These are phyloP conservation scores for Mastigias papua DNA, from an alignment of 30 jellyfish, hydroid and myxozoan species.

Conservation along the genomic window DNA sequence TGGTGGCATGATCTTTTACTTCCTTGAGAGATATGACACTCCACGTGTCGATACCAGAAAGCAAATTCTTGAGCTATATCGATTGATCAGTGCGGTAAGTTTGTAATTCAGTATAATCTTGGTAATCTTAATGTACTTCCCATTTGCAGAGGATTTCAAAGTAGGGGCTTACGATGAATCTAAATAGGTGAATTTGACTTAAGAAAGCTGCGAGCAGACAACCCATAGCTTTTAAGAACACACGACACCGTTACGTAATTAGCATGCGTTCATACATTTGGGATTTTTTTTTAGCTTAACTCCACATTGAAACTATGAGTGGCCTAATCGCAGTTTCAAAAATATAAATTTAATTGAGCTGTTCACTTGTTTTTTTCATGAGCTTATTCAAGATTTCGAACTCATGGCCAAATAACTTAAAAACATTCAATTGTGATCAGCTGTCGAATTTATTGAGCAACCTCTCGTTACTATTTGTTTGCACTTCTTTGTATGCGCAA, in stretches of 20 bases:
- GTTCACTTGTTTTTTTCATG: neutral
- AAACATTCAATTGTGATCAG: neutral
- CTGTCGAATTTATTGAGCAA: neutral
- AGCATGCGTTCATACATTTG: too few species aligned
- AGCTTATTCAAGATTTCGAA: too few species aligned
- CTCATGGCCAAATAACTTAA: too few species aligned
- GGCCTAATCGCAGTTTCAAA: neutral
- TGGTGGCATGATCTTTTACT: conserved; percentile 90
- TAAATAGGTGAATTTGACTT: too few species aligned
- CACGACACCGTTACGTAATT: too few species aligned
- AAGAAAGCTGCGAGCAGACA: too few species aligned
- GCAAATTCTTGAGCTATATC: conserved; percentile 38
- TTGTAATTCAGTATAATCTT: neutral
- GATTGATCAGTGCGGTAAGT: conserved; percentile 67
- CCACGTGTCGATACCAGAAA: conserved; percentile 24
- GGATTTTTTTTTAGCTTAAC: too few species aligned
- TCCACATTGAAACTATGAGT: too few species aligned
- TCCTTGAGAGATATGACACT: conserved; percentile 64
- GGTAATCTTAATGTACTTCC: too few species aligned
- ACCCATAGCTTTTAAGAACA: too few species aligned
- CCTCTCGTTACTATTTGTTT: neutral
- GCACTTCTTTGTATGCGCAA: neutral
- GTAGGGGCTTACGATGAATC: too few species aligned
- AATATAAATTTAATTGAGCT: neutral
- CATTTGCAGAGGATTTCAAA: neutral